Evolutionary conservation across 2,113 vertebrate genomes (phyloP), one percentile per base, ranked within the genome.

Genomic region (Oceanodroma tethys): DNA sequence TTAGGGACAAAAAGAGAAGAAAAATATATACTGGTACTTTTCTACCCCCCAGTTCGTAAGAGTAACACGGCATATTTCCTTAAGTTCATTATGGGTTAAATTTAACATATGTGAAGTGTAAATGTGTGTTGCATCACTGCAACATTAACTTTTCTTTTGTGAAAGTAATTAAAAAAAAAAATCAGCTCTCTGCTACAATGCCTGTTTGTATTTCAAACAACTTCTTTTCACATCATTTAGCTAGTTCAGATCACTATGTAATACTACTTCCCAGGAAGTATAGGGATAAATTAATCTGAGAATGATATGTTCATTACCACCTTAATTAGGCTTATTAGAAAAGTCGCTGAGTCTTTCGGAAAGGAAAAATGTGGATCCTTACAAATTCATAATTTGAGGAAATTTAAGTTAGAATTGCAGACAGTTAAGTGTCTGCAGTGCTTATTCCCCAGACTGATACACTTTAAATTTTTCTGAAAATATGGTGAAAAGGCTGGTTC

Each of bases 41-140:
- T 65, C 43, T 47, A 10, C 3, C 6, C 14, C 9, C 23, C 6
- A 68, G 29, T 38, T 86, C 32, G 3, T 15, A n/a, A 62, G 5
- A 58, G 10, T 38, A 42, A 47, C 29, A 50, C 0, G 0, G 7
- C 7, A 2, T 20, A 0, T 7, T 56, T 63, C 48, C 8, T 0
- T 1, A 32, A 63, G 0, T 38, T 19, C 7, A 19, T 3, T 20
- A 16, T 0, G 3, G 34, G 26, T 72, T 34, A 68, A 63, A 47
- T 30, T 38, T 55, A 1, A 63, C 29, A 17, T 36, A 40, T 1
- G 2, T 32, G 5, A 70, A 40, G 30, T 11, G 1, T 4, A 36
- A 71, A 36, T 5, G 11, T 7, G 2, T 45, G 78, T 36, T 79
- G 8, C 56, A 63, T 29, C 42, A 45, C 42, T 18, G 16, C n/a